phyloP scores from a whole-genome alignment of 1,140 invertebrate species.

The Drosophila arawakana region DNA sequence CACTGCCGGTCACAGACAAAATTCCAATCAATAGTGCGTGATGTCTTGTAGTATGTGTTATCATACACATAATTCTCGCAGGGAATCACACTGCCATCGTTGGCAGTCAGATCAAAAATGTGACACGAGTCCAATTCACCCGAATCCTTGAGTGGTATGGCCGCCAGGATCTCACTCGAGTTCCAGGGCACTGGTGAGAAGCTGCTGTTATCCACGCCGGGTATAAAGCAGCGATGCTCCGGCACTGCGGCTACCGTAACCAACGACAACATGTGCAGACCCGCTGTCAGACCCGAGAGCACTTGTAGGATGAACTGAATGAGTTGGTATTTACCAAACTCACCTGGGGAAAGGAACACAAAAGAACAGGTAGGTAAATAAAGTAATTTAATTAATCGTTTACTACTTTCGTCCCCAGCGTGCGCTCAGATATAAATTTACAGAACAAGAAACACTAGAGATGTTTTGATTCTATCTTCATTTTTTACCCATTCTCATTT shows the following conservation, averaged over 20 bases:
- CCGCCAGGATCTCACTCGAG: conserved; percentile 84
- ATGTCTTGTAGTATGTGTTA: conserved; percentile 88
- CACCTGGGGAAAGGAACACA: conserved; percentile 86
- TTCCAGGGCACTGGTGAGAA: conserved; percentile 85
- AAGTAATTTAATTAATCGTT: conserved; percentile 4
- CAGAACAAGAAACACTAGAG: background rate
- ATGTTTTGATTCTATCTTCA: too few relatives aligned
- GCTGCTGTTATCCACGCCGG: conserved; percentile 86
- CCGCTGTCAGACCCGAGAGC: conserved; percentile 90
- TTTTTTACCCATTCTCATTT: too few relatives aligned
- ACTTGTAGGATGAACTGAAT: conserved; percentile 91
- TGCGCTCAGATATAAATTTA: background rate
- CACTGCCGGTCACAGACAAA: conserved; percentile 93
- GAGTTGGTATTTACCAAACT: conserved; percentile 92
- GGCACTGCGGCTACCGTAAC: conserved; percentile 92
- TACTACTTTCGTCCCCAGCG: too few relatives aligned
- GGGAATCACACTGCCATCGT: conserved; percentile 81
- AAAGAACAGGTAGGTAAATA: background rate
- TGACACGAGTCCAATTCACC: conserved; percentile 86
- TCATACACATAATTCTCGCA: conserved; percentile 91
- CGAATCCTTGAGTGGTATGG: conserved; percentile 85
- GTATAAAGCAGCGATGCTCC: conserved; percentile 89
- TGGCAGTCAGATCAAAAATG: conserved; percentile 84
- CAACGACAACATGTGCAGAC: conserved; percentile 91
- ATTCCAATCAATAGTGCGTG: conserved; percentile 92